Evolutionary conservation across 2,797 vertebrate genomes (phyloP).

Genomic region (Alcedo quadribrachys): DNA sequence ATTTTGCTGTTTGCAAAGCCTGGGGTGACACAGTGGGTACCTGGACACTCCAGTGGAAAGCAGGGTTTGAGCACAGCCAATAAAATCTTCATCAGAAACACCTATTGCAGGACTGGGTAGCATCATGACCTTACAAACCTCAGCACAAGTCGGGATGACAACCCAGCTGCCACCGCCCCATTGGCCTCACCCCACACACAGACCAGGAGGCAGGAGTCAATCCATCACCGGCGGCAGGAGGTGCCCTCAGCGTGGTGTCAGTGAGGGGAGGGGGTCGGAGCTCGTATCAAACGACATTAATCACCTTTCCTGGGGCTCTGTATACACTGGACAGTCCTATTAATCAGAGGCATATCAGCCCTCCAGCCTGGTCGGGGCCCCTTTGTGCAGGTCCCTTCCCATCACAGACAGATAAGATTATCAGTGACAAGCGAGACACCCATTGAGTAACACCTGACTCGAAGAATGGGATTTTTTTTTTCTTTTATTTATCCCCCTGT

Average conservation of each 20-base stretch:
- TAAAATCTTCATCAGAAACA: not conserved
- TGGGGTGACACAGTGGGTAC: rapidly evolving
- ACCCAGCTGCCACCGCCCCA: not conserved
- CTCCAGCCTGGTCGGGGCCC: slow-evolving; percentile 76
- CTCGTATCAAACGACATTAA: slow-evolving; percentile 80
- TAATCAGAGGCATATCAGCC: slow-evolving; percentile 85
- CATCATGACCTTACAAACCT: not conserved
- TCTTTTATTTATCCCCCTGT: slow-evolving; percentile 82
- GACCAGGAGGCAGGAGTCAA: slow-evolving; percentile 24
- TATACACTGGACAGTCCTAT: slow-evolving; percentile 81
- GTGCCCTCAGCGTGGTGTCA: not conserved
- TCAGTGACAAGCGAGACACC: slow-evolving; percentile 84
- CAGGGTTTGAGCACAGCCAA: rapidly evolving
- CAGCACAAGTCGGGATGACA: not conserved
- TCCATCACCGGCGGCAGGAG: slow-evolving; percentile 2
- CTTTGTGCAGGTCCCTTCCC: slow-evolving; percentile 86
- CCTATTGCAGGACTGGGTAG: not conserved
- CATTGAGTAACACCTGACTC: slow-evolving; percentile 76
- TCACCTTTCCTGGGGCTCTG: slow-evolving; percentile 80
- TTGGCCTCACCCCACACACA: not conserved
- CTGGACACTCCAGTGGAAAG: not conserved
- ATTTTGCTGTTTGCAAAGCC: not conserved
- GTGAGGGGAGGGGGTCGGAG: slow-evolving; percentile 35
- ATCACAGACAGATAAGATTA: slow-evolving; percentile 90
- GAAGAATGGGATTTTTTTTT: slow-evolving; percentile 74